These are phyloP conservation scores for Gymnothorax reevesii DNA, from an alignment of 2,797 vertebrate genomes.

Conservation along the genomic window DNA sequence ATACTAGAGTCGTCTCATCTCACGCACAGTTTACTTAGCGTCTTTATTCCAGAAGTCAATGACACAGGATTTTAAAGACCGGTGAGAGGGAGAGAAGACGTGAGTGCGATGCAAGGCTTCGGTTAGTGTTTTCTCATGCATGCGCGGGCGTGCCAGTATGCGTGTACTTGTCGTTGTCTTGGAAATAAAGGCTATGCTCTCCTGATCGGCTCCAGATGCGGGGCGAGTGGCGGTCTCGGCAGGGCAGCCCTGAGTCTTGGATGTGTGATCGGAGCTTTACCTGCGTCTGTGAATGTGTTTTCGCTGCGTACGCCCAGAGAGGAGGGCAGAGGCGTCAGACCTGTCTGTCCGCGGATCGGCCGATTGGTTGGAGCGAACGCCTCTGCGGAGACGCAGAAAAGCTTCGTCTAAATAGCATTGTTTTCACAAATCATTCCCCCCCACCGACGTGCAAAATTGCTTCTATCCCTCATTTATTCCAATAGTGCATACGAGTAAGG, in stretches of 20 bases:
- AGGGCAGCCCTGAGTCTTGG: constrained; percentile 16
- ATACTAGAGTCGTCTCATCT: background rate
- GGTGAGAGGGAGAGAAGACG: background rate
- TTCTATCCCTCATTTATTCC: constrained; percentile 31
- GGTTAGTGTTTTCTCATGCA: background rate
- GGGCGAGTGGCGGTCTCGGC: constrained; percentile 36
- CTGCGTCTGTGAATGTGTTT: background rate
- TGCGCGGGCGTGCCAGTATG: constrained; percentile 18
- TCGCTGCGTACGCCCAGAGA: background rate
- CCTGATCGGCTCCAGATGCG: constrained; percentile 20
- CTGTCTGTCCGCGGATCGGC: background rate
- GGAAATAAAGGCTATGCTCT: constrained; percentile 16
- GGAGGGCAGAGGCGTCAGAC: background rate
- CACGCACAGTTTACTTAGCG: background rate
- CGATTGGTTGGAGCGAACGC: constrained; percentile 10
- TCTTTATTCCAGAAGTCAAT: background rate
- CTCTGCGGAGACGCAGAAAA: constrained; percentile 2
- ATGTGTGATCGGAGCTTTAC: constrained; percentile 1
- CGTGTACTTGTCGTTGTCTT: background rate
- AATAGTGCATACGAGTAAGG: constrained; percentile 69
- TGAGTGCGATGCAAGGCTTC: background rate
- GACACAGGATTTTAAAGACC: background rate
- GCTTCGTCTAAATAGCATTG: background rate
- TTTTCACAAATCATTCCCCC: constrained; percentile 21
- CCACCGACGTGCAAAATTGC: constrained; percentile 7